These are phyloP conservation scores for Aleadryas rufinucha DNA, from an alignment of 2,113 vertebrate species.

Conservation along the genomic window DNA sequence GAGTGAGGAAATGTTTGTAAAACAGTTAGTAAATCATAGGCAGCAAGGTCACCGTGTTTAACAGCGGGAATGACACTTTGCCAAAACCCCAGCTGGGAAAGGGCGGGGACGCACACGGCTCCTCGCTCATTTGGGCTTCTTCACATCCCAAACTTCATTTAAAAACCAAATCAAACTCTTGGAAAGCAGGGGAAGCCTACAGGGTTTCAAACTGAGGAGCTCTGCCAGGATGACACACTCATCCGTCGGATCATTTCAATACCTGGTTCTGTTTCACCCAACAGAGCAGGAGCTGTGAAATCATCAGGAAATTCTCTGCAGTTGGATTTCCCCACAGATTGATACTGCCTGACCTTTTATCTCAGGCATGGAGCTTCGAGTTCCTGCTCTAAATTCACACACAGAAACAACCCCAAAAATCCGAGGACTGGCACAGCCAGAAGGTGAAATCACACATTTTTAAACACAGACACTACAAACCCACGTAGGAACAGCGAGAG, in stretches of 20 bases:
- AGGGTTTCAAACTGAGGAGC: background rate
- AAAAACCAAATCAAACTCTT: background rate
- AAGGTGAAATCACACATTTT: background rate
- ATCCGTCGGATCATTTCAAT: background rate
- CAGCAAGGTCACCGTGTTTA: constrained; percentile 78
- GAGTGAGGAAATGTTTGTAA: constrained; percentile 85
- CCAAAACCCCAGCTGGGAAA: constrained; percentile 89
- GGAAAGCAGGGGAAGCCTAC: background rate
- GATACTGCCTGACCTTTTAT: background rate
- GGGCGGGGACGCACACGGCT: constrained; percentile 74
- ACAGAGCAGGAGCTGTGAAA: background rate
- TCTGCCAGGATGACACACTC: background rate
- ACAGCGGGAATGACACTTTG: constrained; percentile 72
- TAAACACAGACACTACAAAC: background rate
- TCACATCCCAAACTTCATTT: background rate
- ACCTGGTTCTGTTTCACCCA: background rate
- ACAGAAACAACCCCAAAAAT: background rate
- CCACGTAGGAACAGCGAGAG: rapidly evolving
- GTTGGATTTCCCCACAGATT: background rate
- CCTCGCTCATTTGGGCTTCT: background rate
- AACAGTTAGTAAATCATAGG: constrained; percentile 86
- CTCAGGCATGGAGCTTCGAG: background rate
- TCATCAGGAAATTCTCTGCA: background rate
- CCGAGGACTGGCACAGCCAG: background rate
- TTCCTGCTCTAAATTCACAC: constrained; percentile 8